Conservation (phyloP, 1,140 invertebrate genomes). For the Panulirus ornatus region DNA sequence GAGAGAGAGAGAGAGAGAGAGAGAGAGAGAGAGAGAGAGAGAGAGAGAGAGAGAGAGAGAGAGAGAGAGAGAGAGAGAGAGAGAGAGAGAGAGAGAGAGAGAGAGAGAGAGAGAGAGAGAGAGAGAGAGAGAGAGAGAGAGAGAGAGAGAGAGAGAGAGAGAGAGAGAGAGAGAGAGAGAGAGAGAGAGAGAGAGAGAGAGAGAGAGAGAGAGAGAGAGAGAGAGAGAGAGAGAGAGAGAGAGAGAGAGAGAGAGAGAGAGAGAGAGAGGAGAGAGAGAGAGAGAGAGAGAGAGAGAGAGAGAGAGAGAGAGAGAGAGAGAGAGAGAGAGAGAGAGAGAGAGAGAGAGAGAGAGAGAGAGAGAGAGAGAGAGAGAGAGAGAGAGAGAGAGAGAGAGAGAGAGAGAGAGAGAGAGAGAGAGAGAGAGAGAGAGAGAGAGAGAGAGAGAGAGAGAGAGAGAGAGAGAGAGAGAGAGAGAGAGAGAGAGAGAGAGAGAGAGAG, state of each 20-base stretch:
- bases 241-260: neutral
- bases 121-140: neutral
- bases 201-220: neutral
- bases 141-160: neutral
- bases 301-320: neutral
- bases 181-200: conserved; percentile 12
- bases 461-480: neutral
- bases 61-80: too few species aligned
- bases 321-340: too few species aligned
- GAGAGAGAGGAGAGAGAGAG: neutral
- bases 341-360: neutral
- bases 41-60: too few species aligned
- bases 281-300: neutral
- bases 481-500: too few species aligned
- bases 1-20: too few species aligned
- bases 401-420: neutral
- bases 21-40: too few species aligned
- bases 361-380: neutral
- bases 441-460: neutral
- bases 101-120: neutral
- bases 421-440: neutral
- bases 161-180: neutral
- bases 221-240: neutral
- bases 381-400: neutral
- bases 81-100: too few species aligned